These are phyloP conservation scores for Deilephila porcellus DNA, from an alignment of 2,888 invertebrate species.

Conservation along the genomic window DNA sequence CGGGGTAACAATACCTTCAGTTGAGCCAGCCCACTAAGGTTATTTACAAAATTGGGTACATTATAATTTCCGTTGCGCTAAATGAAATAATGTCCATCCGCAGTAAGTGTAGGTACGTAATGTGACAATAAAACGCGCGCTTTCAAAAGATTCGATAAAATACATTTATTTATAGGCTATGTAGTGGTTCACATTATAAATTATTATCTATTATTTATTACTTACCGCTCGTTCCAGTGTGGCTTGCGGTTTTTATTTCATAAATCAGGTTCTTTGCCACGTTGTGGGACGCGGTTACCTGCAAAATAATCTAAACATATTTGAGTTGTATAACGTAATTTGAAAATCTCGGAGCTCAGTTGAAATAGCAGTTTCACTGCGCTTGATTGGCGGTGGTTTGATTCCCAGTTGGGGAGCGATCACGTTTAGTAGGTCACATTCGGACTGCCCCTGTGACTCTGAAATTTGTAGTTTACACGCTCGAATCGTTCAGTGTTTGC, in stretches of 20 bases:
- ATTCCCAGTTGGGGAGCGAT: slow-evolving; percentile 1
- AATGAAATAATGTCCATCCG: background rate
- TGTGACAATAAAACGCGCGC: background rate
- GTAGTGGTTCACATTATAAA: slow-evolving; percentile 27
- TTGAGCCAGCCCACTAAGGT: background rate
- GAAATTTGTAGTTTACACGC: background rate
- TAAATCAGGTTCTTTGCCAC: slow-evolving; percentile 46
- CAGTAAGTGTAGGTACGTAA: background rate
- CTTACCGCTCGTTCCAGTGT: slow-evolving; percentile 15
- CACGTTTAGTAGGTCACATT: slow-evolving; percentile 6
- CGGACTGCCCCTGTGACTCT: background rate
- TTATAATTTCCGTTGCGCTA: background rate
- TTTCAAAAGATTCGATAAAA: slow-evolving; percentile 1
- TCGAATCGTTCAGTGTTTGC: background rate
- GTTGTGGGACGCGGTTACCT: slow-evolving; percentile 32
- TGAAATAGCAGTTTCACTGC: background rate
- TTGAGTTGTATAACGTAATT: background rate
- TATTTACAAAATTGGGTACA: background rate
- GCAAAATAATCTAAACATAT: background rate
- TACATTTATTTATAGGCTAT: slow-evolving; percentile 48
- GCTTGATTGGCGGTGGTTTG: slow-evolving; percentile 6
- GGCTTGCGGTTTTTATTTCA: slow-evolving; percentile 43
- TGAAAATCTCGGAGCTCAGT: slow-evolving; percentile 1
- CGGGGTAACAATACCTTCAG: no score
- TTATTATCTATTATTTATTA: slow-evolving; percentile 30